These are phyloP conservation scores for Euspilapteryx auroguttella DNA, from an alignment of 2,888 invertebrate genomes.

Conservation along the genomic window DNA sequence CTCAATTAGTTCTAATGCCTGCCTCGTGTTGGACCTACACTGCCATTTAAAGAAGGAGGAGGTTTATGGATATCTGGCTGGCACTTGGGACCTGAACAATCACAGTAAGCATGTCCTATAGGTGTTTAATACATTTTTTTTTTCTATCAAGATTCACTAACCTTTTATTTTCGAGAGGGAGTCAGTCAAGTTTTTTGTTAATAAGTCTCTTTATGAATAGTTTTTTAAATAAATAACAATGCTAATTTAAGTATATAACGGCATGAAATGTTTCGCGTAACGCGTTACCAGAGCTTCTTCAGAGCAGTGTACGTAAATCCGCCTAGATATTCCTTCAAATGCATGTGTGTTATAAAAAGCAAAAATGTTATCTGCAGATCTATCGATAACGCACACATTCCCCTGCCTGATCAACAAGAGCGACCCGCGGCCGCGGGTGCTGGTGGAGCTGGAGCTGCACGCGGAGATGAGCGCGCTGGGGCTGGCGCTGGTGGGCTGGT, in stretches of 20 bases:
- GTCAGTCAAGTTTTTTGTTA: too few relatives aligned
- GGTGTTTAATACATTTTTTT: too few relatives aligned
- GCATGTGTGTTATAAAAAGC: too few relatives aligned
- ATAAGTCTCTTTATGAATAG: too few relatives aligned
- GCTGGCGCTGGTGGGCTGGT: constrained; percentile 88
- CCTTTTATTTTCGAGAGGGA: too few relatives aligned
- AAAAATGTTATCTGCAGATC: constrained; percentile 64
- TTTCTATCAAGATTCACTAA: too few relatives aligned
- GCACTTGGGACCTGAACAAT: constrained; percentile 91
- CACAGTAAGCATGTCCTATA: constrained; percentile 95
- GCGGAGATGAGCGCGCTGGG: constrained; percentile 81
- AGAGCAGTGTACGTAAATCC: too few relatives aligned
- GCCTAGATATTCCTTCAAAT: too few relatives aligned
- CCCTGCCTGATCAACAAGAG: constrained; percentile 83
- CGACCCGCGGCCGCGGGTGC: constrained; percentile 74
- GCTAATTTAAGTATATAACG: too few relatives aligned
- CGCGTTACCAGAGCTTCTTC: too few relatives aligned
- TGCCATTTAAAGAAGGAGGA: constrained; percentile 92
- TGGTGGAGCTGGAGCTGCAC: constrained; percentile 81
- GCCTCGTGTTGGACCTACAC: constrained; percentile 88
- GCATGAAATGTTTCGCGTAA: too few relatives aligned
- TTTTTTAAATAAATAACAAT: too few relatives aligned
- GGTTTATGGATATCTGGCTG: constrained; percentile 94
- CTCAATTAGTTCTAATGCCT: constrained; percentile 83
- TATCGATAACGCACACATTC: constrained; percentile 85